Evolutionary conservation across 2,113 vertebrate genomes (phyloP), one percentile per base, ranked within the genome.

Genomic region (Scortum barcoo): DNA sequence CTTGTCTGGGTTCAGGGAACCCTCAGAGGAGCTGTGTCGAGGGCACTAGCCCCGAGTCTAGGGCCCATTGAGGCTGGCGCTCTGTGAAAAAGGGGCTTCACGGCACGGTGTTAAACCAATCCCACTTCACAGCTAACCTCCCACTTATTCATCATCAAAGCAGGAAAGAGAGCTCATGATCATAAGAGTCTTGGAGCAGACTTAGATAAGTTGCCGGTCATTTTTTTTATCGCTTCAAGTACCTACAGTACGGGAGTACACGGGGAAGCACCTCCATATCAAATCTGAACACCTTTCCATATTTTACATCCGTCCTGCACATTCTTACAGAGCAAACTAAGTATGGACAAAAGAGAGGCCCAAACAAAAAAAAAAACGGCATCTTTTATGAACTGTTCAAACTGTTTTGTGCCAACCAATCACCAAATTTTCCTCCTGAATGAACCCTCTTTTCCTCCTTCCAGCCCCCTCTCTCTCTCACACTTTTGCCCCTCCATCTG

Each of bases 1-100:
- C 89, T 94, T 93, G 93, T 94, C 92, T 92, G 86, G 87, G 92
- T 94, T 94, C 89, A 95, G 87, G 86, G 84, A 88, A 83, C 86
- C 88, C 70, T 87, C 88, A 88, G 88, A 93, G 86, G 89, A 86
- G 87, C 74, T 85, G 85, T 92, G 91, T 93, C 84, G 69, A 86
- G 92, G 91, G 85, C 91, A 92, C 80, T 76, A 88, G 89, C 87
- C 85, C 81, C 44, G 53, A 86, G 82, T 91, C 78, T 80, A 75
- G 66, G 86, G 81, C 50, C 73, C 80, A 80, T 89, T 90, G 66
- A 91, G 86, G 72, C 76, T 76, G 85, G 60, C 13, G 61, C 58
- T 70, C 60, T 24, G 76, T 58, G 83, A 80, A 87, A 80, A 80
- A 36, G 54, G 65, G 81, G 70, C 78, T 88, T 85, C 72, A 58